phyloP scores from a whole-genome alignment of 2,888 invertebrate genomes.

The Cenopis cana region DNA sequence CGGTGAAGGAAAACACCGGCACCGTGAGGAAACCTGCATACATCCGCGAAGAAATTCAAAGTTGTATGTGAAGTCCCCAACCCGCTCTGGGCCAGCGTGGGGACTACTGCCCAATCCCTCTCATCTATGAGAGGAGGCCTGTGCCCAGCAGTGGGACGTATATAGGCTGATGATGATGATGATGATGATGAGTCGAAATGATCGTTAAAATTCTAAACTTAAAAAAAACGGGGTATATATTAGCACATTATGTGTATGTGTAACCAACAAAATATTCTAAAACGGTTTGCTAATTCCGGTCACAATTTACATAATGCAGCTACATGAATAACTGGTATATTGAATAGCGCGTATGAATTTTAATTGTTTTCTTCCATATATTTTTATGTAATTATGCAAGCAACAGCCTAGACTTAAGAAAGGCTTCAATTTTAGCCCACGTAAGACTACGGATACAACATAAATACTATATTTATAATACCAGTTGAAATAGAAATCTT shows the following conservation, averaged over 20 bases:
- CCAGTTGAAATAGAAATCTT: conserved; percentile 37
- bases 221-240: no score
- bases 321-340: neutral
- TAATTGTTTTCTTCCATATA: conserved; percentile 5
- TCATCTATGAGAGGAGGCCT: no score
- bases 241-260: neutral
- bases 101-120: no score
- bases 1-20: no score
- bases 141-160: no score
- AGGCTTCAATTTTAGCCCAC: conserved; percentile 12
- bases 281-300: neutral
- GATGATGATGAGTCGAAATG: no score
- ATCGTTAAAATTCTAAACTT: no score
- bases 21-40: no score
- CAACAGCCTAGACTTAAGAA: conserved; percentile 4
- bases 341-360: neutral
- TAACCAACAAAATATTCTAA: neutral
- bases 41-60: no score
- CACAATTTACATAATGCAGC: neutral
- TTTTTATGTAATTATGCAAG: conserved; percentile 13
- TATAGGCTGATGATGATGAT: no score
- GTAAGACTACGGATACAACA: neutral
- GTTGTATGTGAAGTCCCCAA: no score
- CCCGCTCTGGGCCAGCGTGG: no score
- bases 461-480: conserved; percentile 37